These are phyloP conservation scores for Pachymerium ferrugineum DNA, from an alignment of 2,888 invertebrate species.

Conservation along the genomic window DNA sequence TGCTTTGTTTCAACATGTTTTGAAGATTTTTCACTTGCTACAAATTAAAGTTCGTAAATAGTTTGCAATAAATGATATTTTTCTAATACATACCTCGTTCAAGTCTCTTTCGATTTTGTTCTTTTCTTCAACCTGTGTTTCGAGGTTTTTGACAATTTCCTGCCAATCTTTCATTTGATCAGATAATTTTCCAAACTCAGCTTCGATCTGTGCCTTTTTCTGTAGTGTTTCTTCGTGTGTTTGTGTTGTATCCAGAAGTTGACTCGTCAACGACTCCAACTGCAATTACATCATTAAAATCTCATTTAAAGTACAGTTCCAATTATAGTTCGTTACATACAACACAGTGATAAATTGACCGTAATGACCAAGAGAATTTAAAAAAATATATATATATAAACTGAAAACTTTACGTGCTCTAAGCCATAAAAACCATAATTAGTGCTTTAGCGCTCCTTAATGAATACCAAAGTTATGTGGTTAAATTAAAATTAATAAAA, in stretches of 20 bases:
- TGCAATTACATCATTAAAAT: slow-evolving; percentile 20
- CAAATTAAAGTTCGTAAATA: slow-evolving; percentile 6
- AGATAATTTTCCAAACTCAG: slow-evolving; percentile 66
- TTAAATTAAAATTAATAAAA: not conserved
- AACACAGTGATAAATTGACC: no score
- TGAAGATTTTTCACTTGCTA: slow-evolving; percentile 46
- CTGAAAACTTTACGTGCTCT: not conserved
- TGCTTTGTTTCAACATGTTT: slow-evolving; percentile 42
- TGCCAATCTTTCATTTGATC: slow-evolving; percentile 68
- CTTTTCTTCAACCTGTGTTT: slow-evolving; percentile 66
- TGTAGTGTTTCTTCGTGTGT: slow-evolving; percentile 41
- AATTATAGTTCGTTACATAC: no score
- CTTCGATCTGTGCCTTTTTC: slow-evolving; percentile 61
- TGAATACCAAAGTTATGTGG: no score
- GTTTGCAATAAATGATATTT: not conserved
- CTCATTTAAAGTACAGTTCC: not conserved
- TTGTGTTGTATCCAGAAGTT: slow-evolving; percentile 29
- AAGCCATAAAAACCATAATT: no score
- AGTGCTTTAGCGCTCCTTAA: no score
- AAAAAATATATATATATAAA: not conserved
- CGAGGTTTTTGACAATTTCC: slow-evolving; percentile 71
- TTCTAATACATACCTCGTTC: slow-evolving; percentile 27
- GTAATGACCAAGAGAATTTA: no score
- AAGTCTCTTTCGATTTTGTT: slow-evolving; percentile 56
- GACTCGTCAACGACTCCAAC: slow-evolving; percentile 34